Base-by-base conservation (phyloP, 2,113 vertebrate genomes). In the Vicugna pacos region DNA sequence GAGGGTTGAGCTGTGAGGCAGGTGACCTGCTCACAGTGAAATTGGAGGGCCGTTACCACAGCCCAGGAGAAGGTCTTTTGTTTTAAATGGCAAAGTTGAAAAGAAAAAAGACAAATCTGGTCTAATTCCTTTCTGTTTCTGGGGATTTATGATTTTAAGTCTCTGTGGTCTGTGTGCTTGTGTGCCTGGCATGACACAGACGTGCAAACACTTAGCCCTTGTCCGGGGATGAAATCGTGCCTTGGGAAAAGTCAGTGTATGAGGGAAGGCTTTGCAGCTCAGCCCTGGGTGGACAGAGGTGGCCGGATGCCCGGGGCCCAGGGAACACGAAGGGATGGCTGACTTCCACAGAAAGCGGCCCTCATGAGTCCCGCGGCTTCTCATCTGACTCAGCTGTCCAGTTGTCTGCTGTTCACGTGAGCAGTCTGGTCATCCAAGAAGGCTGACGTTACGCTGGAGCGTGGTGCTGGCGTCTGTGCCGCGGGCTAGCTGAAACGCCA, bases 381-480 rank as follows among this genome's bases (percentile, higher is more conserved):
- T 64, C 46, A 28, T 10, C 52, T 50, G 38, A 19, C 16, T 56
- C 15, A 5, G 1, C 50, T 30, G 0, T 38, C 20, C 26, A 2
- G 28, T 32, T 0, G 30, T 7, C 42, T 75, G 5, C 56, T 89
- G 54, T 14, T 77, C 11, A 17, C 16, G 67, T 19, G n/a, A 56
- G 54, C 19, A 70, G 35, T 42, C 8, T 42, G 38, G 38, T 42
- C 38, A 42, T 10, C 30, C 8, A 2, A 58, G 87, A 48, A 10
- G 19, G 15, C 1, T 10, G 14, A n/a, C 2, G 4, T 24, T 1
- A 9, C 11, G 17, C 26, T 5, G 17, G 8, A 17, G 35, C 30
- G 75, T 35, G 11, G 3, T 12, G 16, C 17, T 24, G 9, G 30
- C 15, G 6, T 50, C 30, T 13, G 7, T 28, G 30, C 2, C 5